These are phyloP conservation scores for Drosophila robusta DNA, from an alignment of 2,888 invertebrate genomes.

Conservation along the genomic window DNA sequence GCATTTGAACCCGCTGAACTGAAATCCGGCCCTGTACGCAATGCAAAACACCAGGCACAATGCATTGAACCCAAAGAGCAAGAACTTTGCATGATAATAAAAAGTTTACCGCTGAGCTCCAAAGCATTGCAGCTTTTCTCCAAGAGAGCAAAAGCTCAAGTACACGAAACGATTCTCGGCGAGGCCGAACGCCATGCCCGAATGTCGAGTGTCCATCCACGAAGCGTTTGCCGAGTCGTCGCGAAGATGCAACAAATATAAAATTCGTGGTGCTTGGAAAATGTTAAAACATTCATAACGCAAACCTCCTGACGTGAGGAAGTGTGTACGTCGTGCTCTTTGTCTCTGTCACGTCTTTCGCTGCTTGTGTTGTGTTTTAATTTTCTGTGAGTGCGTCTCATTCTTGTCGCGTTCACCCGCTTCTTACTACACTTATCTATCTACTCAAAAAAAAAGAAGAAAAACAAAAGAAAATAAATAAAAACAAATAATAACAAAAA, in stretches of 20 bases:
- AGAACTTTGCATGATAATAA: conserved; percentile 16
- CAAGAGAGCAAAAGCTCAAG: conserved; percentile 7
- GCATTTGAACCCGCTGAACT: neutral
- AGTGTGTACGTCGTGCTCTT: conserved; percentile 55
- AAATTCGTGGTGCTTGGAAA: conserved; percentile 65
- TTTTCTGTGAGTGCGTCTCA: conserved; percentile 49
- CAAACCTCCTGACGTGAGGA: conserved; percentile 68
- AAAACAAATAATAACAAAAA: too few species aligned
- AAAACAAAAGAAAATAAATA: conserved; percentile 8
- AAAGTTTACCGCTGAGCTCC: conserved; percentile 52
- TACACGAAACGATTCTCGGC: neutral
- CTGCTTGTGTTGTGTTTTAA: conserved; percentile 67
- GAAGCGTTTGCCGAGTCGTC: conserved; percentile 3
- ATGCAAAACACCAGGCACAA: conserved; percentile 44
- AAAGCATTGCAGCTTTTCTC: conserved; percentile 49
- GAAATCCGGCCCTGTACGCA: conserved; percentile 44
- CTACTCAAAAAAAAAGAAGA: conserved; percentile 13
- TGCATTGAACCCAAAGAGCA: conserved; percentile 64
- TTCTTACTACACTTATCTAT: conserved; percentile 43
- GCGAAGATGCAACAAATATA: conserved; percentile 71
- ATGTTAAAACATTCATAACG: conserved; percentile 74
- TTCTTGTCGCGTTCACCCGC: conserved; percentile 35
- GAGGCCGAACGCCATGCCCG: neutral
- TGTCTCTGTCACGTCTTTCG: conserved; percentile 66
- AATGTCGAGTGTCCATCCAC: neutral